Evolutionary conservation across 2,797 vertebrate genomes (phyloP).

Genomic region (Oophaga sylvatica): DNA sequence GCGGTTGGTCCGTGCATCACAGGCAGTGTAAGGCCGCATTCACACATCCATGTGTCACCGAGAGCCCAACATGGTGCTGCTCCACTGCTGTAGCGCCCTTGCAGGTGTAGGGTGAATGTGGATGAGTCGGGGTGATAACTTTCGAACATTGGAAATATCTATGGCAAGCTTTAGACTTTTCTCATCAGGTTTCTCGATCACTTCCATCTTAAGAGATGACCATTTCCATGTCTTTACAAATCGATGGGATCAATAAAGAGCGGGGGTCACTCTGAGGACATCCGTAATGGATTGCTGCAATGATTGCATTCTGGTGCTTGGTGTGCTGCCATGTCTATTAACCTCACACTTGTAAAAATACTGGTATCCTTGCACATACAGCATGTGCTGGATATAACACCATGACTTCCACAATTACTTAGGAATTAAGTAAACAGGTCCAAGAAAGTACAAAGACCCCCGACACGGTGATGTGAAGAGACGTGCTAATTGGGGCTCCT

Average conservation of each 20-base stretch:
- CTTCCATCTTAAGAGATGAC: slow-evolving; percentile 14
- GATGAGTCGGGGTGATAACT: neutral
- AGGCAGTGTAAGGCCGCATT: too few species aligned
- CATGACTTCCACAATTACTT: neutral
- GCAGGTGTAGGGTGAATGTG: neutral
- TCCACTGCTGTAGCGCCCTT: too few species aligned
- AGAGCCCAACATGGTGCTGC: too few species aligned
- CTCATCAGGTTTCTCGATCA: neutral
- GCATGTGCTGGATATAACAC: neutral
- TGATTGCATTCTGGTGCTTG: neutral
- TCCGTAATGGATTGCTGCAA: neutral
- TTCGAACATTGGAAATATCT: neutral
- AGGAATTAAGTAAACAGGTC: slow-evolving; percentile 6
- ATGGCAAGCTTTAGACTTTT: neutral
- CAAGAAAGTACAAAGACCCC: slow-evolving; percentile 26
- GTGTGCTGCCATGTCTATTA: neutral
- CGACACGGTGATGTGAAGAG: slow-evolving; percentile 1
- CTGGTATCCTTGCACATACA: neutral
- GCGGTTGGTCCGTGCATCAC: too few species aligned
- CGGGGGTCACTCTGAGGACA: neutral
- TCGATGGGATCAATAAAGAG: neutral
- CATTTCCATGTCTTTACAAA: neutral
- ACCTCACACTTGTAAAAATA: neutral
- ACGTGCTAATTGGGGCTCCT: slow-evolving; percentile 2
- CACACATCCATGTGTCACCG: too few species aligned